A percentile compares a stretch with the other conserved stretches of the same genome.
Conservation (phyloP, 64 coral and sea anemone genomes). For the Dendrophyllia cribrosa region DNA sequence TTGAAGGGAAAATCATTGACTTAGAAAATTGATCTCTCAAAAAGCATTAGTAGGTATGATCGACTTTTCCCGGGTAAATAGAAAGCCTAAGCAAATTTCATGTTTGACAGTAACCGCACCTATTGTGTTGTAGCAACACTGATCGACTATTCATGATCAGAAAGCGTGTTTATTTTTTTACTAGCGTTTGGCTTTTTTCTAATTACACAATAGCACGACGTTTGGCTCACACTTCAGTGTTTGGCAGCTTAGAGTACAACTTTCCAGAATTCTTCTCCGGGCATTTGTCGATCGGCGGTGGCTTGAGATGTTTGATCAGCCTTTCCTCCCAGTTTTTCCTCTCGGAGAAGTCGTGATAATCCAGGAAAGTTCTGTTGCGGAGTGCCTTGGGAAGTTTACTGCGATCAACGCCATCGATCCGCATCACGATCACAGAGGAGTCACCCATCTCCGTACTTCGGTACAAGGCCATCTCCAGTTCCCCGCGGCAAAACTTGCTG, state of each 20-base stretch:
- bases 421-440: conserved; percentile 64
- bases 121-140: too few relatives aligned
- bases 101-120: too few relatives aligned
- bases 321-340: conserved; percentile 56
- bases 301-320: conserved; percentile 52
- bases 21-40: too few relatives aligned
- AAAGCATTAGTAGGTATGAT: too few relatives aligned
- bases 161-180: too few relatives aligned
- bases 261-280: neutral
- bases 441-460: conserved; percentile 56
- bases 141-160: too few relatives aligned
- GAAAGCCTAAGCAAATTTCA: too few relatives aligned
- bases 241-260: neutral
- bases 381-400: conserved; percentile 58
- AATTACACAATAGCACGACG: too few relatives aligned
- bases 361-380: conserved; percentile 49
- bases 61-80: too few relatives aligned
- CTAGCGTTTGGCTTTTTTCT: too few relatives aligned
- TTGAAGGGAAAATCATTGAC: too few relatives aligned
- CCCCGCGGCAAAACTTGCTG: conserved; percentile 65
- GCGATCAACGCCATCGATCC: conserved; percentile 61
- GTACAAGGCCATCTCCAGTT: conserved; percentile 67
- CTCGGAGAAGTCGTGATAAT: conserved; percentile 53
- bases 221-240: conserved; percentile 1
- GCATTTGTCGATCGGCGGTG: neutral